A percentile compares a stretch with the other conserved stretches of the same genome.
Evolutionary conservation across 2,113 vertebrate species (phyloP).

Genomic region (Pyxicephalus adspersus): DNA sequence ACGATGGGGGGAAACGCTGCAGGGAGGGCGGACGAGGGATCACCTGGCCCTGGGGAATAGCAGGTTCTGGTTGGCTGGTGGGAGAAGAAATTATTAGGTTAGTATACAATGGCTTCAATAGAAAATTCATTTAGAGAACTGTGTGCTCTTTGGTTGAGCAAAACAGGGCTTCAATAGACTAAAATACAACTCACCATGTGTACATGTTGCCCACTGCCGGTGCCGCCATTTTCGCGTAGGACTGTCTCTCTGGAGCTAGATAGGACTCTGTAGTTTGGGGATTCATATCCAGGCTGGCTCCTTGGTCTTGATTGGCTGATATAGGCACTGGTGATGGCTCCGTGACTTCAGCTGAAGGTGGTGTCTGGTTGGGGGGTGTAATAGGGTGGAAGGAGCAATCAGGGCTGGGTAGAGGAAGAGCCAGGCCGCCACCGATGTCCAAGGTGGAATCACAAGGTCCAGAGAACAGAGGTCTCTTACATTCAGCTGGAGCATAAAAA

Average conservation of each 20-base stretch:
- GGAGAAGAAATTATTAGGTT: background rate
- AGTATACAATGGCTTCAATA: no score
- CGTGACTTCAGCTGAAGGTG: background rate
- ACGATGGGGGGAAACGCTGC: slow-evolving; percentile 1
- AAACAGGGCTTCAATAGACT: no score
- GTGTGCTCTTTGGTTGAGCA: no score
- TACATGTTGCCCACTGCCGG: slow-evolving; percentile 47
- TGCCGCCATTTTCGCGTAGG: slow-evolving; percentile 59
- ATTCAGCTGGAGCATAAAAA: slow-evolving; percentile 50
- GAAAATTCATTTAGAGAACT: no score
- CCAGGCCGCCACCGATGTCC: slow-evolving; percentile 26
- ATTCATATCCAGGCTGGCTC: slow-evolving; percentile 4
- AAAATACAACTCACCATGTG: slow-evolving; percentile 59
- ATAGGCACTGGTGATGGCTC: slow-evolving; percentile 9
- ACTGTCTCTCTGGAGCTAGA: slow-evolving; percentile 65
- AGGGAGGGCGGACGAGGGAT: background rate
- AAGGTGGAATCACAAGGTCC: slow-evolving; percentile 72
- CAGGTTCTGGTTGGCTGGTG: slow-evolving; percentile 7
- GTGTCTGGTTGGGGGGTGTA: slow-evolving; percentile 8
- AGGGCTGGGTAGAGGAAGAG: slow-evolving; percentile 31
- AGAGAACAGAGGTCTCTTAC: slow-evolving; percentile 56
- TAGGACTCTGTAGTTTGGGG: slow-evolving; percentile 61
- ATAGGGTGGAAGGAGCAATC: slow-evolving; percentile 57
- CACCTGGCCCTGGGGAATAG: background rate
- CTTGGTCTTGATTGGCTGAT: slow-evolving; percentile 40